Evolutionary conservation across 2,797 vertebrate genomes (phyloP).

Genomic region (Enteromius unitaeniatus): DNA sequence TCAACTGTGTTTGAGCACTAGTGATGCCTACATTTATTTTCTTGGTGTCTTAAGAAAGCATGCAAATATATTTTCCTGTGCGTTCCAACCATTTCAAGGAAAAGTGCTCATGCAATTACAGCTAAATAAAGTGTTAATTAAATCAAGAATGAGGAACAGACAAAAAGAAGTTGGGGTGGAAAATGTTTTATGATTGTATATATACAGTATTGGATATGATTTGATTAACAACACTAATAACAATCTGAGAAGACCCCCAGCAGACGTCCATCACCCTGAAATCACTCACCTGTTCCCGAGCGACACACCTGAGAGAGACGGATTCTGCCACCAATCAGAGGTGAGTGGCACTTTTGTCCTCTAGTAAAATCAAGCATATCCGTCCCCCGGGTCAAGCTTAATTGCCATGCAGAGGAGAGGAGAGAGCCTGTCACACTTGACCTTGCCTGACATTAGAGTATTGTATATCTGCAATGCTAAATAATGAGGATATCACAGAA

Average conservation of each 20-base stretch:
- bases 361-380: slow-evolving; percentile 69
- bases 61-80: slow-evolving; percentile 71
- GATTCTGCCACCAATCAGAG: slow-evolving; percentile 70
- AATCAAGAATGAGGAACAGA: slow-evolving; percentile 76
- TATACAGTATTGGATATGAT: neutral
- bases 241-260: neutral
- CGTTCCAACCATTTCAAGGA: slow-evolving; percentile 75
- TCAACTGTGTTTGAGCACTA: slow-evolving; percentile 59
- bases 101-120: slow-evolving; percentile 80
- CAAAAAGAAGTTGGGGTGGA: slow-evolving; percentile 24
- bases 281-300: slow-evolving; percentile 50
- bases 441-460: slow-evolving; percentile 68
- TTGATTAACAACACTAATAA: slow-evolving; percentile 13
- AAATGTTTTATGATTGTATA: slow-evolving; percentile 10
- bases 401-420: slow-evolving; percentile 70
- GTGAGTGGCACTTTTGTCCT: slow-evolving; percentile 72
- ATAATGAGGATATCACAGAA: slow-evolving; percentile 60
- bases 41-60: slow-evolving; percentile 73
- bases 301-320: slow-evolving; percentile 49
- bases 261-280: slow-evolving; percentile 19
- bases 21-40: slow-evolving; percentile 82
- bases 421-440: slow-evolving; percentile 69
- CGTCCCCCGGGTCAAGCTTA: slow-evolving; percentile 70
- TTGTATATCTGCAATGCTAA: slow-evolving; percentile 61
- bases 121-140: slow-evolving; percentile 84